Evolutionary conservation across 2,113 vertebrate species (phyloP).

Genomic region (Chionomys nivalis): DNA sequence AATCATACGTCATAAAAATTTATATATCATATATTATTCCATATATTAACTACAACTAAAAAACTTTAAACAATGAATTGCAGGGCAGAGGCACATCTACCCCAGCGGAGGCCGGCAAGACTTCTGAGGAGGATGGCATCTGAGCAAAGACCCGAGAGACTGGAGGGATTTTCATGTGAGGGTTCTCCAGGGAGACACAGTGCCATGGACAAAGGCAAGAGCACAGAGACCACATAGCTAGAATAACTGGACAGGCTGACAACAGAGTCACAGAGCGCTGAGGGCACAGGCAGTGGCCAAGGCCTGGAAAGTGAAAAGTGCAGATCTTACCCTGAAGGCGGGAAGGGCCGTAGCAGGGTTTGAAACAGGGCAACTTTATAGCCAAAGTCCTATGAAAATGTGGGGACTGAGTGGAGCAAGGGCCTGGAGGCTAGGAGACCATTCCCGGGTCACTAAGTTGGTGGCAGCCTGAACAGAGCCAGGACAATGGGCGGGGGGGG

Average conservation of each 20-base stretch:
- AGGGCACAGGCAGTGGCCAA: not conserved
- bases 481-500: not conserved
- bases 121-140: not conserved
- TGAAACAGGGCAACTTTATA: not conserved
- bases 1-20: not conserved
- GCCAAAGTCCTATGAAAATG: not conserved
- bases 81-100: not conserved
- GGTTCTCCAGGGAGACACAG: not conserved
- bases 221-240: not conserved
- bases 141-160: not conserved
- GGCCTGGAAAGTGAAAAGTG: not conserved
- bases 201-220: not conserved
- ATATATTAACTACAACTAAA: not conserved
- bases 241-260: not conserved
- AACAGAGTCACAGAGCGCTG: accelerated
- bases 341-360: not conserved
- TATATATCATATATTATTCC: not conserved
- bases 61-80: not conserved
- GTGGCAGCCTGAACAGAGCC: not conserved
- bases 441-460: not conserved
- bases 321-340: not conserved
- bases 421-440: not conserved
- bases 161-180: accelerated
- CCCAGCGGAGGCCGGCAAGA: not conserved
- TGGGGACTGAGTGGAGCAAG: not conserved